phyloP scores from a whole-genome alignment of 2,113 vertebrate species.

The Serinus canaria region DNA sequence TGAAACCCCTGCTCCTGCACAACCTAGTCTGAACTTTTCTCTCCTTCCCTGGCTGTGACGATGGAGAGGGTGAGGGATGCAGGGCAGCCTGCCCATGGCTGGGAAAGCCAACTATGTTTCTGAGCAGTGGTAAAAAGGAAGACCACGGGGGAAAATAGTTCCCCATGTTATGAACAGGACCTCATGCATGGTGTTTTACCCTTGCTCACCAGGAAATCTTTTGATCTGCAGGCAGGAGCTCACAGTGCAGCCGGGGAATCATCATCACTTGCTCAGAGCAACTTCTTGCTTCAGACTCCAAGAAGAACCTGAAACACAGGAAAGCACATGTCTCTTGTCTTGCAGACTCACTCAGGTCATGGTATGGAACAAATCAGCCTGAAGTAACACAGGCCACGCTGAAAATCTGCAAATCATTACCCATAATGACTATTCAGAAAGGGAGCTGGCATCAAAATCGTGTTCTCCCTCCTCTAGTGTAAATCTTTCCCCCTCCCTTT shows the following conservation, averaged over 20 bases:
- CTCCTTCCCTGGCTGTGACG: background rate
- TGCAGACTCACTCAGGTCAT: background rate
- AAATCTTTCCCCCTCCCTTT: background rate
- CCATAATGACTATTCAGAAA: constrained; percentile 43
- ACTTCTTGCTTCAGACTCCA: background rate
- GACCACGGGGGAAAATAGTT: background rate
- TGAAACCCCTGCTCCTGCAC: background rate
- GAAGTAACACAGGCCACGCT: constrained; percentile 36
- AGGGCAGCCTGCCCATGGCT: background rate
- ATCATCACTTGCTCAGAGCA: background rate
- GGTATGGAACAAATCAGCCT: constrained; percentile 46
- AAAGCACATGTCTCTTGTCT: background rate
- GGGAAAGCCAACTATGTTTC: background rate
- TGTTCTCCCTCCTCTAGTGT: background rate
- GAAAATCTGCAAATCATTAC: constrained; percentile 56
- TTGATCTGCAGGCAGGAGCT: background rate
- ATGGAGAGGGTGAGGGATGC: background rate
- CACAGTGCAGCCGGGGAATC: background rate
- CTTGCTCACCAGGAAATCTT: background rate
- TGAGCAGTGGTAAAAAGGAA: background rate
- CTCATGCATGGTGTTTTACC: background rate
- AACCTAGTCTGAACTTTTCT: background rate
- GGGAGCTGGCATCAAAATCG: background rate
- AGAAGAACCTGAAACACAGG: background rate
- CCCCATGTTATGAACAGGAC: background rate